Evolutionary conservation across 2,888 invertebrate genomes (phyloP), one percentile per base, ranked within the genome.

Genomic region (Drosophila multiciliata): DNA sequence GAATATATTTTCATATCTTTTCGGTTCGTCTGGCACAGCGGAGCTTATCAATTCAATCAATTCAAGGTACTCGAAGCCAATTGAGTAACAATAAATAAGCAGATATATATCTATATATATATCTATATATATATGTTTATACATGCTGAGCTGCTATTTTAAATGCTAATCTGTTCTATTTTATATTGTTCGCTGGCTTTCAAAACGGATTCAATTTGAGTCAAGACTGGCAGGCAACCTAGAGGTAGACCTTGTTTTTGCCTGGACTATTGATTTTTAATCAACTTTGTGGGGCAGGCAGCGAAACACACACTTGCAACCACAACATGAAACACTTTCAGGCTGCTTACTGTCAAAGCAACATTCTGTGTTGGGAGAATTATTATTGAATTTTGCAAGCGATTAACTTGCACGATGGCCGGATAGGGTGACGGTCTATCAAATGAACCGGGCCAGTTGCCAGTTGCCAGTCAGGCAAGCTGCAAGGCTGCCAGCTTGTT

Each of bases 321-420:
- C 77, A 82, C 79, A 81, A 87, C 89, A 87, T 84, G 85, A 85
- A 89, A 83, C 85, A 80, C 83, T 87, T 89, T 89, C 89, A 87
- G 87, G 76, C 77, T 87, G 87, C 83, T 78, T 73, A 74, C 80
- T 62, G 78, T 59, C 80, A 75, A 68, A 60, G 64, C 72, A 45
- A 53, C 60, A 57, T 60, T 42, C 48, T 63, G 42, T 63, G 65
- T 8, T 38, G 29, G 76, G 74, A 65, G 78, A 82, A 83, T 89
- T 89, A 87, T 89, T 89, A 90, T 90, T 90, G 89, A 89, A 82
- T 90, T 90, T 91, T 87, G 89, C 90, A 91, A 77, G 78, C 91
- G 91, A 90, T 90, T 90, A 90, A 91, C 91, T 91, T 86, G 80
- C 78, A 71, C 77, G 75, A 71, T 66, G 42, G 58, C 57, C 73